Evolutionary conservation across 2,113 vertebrate species (phyloP).

Genomic region (Suricata suricatta): DNA sequence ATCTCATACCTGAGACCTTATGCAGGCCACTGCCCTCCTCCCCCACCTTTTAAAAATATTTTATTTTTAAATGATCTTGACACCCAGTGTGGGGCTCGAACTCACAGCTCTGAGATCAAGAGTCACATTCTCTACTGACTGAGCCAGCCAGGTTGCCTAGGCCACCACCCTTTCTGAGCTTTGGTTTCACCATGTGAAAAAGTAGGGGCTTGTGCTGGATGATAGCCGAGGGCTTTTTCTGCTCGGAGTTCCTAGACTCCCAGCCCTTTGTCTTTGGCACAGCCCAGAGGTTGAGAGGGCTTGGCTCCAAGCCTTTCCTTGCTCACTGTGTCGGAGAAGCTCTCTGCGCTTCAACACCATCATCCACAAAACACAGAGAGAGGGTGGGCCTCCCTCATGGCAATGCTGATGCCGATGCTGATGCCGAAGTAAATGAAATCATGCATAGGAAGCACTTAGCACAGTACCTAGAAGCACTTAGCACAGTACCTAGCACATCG

Average conservation of each 20-base stretch:
- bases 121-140: not conserved
- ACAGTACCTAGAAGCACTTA: not conserved
- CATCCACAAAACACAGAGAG: not conserved
- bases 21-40: not conserved
- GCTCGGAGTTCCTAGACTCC: not conserved
- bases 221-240: not conserved
- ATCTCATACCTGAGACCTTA: not conserved
- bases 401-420: not conserved
- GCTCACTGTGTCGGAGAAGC: conserved; percentile 2
- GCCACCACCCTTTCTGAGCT: not conserved
- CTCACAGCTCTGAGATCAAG: not conserved
- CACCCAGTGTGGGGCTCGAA: not conserved
- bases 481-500: no score
- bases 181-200: not conserved
- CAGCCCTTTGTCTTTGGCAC: not conserved
- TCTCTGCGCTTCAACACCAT: not conserved
- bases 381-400: not conserved
- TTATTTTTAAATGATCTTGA: not conserved
- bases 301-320: not conserved
- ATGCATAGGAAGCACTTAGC: not conserved
- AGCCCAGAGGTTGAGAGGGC: not conserved
- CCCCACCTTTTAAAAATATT: not conserved
- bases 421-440: not conserved
- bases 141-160: not conserved
- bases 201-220: not conserved